Conservation (phyloP, 92 coral and sea anemone genomes). For the Bergia sp. region DNA sequence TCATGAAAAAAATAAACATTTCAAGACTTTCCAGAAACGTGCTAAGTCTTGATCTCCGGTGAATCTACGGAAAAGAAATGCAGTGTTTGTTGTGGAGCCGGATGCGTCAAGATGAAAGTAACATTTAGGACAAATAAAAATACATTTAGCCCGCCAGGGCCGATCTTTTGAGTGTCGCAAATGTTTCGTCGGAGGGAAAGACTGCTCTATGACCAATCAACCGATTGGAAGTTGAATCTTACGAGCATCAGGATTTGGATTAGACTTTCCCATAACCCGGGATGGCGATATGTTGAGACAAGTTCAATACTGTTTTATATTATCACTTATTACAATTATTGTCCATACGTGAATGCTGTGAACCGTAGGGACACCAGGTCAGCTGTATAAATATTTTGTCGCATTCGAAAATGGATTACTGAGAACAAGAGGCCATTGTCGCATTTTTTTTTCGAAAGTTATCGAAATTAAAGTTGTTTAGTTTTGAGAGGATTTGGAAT, state of each 20-base stretch:
- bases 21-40: too few relatives aligned
- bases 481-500: too few relatives aligned
- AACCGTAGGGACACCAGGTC: too few relatives aligned
- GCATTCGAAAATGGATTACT: too few relatives aligned
- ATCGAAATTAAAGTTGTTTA: too few relatives aligned
- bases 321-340: too few relatives aligned
- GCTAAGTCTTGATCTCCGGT: too few relatives aligned
- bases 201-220: not conserved
- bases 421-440: too few relatives aligned
- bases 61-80: conserved; percentile 51
- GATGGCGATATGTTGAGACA: not conserved
- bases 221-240: not conserved
- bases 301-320: not conserved
- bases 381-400: too few relatives aligned
- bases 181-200: not conserved
- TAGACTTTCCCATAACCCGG: not conserved
- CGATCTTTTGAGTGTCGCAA: conserved; percentile 42
- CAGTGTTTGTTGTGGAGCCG: conserved; percentile 57
- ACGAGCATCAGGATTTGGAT: not conserved
- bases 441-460: too few relatives aligned
- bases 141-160: conserved; percentile 56
- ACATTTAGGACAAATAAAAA: conserved; percentile 62
- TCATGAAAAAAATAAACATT: too few relatives aligned
- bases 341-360: too few relatives aligned
- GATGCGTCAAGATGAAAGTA: conserved; percentile 57